Conservation (phyloP, 64 coral and sea anemone species). For the Montipora cactus region DNA sequence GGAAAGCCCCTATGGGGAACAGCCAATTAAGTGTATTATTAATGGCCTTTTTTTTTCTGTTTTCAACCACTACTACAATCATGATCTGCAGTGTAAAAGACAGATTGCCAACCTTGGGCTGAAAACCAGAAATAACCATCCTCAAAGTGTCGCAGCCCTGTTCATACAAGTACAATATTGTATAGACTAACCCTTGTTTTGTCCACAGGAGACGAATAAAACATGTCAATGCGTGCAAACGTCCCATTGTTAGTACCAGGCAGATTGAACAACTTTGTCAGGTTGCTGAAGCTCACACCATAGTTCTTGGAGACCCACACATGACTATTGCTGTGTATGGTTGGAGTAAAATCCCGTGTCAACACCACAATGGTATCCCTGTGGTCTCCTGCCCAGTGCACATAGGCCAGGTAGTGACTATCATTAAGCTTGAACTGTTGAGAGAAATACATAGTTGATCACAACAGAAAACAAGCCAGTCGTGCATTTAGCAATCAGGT, state of each 20-base stretch:
- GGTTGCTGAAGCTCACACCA: slow-evolving; percentile 61
- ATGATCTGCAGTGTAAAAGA: too few species aligned
- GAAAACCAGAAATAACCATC: too few species aligned
- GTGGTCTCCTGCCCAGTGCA: slow-evolving; percentile 90
- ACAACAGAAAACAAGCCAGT: too few species aligned
- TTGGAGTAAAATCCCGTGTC: slow-evolving; percentile 61
- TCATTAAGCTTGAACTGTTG: slow-evolving; percentile 82
- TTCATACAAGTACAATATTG: too few species aligned
- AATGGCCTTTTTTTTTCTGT: too few species aligned
- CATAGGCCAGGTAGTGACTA: slow-evolving; percentile 80
- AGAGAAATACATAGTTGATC: background rate
- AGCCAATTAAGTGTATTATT: too few species aligned
- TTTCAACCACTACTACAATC: too few species aligned
- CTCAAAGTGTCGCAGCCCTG: too few species aligned
- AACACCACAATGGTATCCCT: slow-evolving; percentile 82
- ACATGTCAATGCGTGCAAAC: slow-evolving; percentile 65
- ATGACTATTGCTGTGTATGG: slow-evolving; percentile 71
- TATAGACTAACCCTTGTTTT: slow-evolving; percentile 65
- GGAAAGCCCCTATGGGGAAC: too few species aligned
- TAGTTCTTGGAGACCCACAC: slow-evolving; percentile 93
- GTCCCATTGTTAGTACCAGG: slow-evolving; percentile 2
- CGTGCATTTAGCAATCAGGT: too few species aligned
- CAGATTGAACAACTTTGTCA: slow-evolving; percentile 50
- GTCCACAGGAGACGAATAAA: slow-evolving; percentile 84
- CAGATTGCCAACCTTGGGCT: too few species aligned